A percentile compares a stretch with the other conserved stretches of the same genome.
phyloP scores from a whole-genome alignment of 2,797 vertebrate species.

The Anableps anableps region DNA sequence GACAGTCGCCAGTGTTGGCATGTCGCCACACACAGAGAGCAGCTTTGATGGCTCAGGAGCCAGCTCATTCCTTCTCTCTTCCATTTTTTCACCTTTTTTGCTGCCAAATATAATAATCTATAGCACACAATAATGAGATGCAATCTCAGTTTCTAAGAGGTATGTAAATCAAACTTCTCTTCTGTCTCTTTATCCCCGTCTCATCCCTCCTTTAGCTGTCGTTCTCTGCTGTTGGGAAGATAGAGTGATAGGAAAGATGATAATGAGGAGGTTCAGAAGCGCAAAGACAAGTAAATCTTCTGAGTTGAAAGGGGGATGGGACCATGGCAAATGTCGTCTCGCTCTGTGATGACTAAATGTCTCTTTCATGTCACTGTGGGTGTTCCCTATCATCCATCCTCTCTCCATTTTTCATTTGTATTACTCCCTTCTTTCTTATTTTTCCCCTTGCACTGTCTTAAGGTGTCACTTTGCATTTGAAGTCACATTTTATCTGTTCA shows the following conservation, averaged over 20 bases:
- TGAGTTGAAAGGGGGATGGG: slow-evolving; percentile 46
- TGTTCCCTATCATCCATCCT: slow-evolving; percentile 48
- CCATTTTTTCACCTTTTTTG: slow-evolving; percentile 50
- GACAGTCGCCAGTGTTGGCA: slow-evolving; percentile 36
- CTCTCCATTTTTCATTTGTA: slow-evolving; percentile 38
- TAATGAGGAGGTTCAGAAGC: slow-evolving; percentile 60
- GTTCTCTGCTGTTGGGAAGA: slow-evolving; percentile 43
- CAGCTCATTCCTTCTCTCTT: slow-evolving; percentile 50
- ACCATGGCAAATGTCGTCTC: slow-evolving; percentile 50
- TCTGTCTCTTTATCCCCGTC: slow-evolving; percentile 15
- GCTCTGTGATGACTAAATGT: slow-evolving; percentile 60
- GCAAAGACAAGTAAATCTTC: slow-evolving; percentile 62
- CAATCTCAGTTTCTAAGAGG: slow-evolving; percentile 66
- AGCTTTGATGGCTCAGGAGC: slow-evolving; percentile 69
- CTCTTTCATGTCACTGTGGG: slow-evolving; percentile 58
- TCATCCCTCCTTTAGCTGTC: slow-evolving; percentile 19
- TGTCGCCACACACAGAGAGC: slow-evolving; percentile 36
- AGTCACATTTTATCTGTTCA: slow-evolving; percentile 14
- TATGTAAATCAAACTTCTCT: slow-evolving; percentile 67
- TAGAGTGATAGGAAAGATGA: slow-evolving; percentile 57
- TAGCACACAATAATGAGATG: slow-evolving; percentile 72
- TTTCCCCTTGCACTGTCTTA: slow-evolving; percentile 21
- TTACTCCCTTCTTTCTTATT: slow-evolving; percentile 17
- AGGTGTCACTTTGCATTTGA: slow-evolving; percentile 33
- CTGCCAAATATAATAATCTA: slow-evolving; percentile 75